These are phyloP conservation scores for Heliconius hewitsoni DNA, from an alignment of 1,140 invertebrate species.

Conservation along the genomic window DNA sequence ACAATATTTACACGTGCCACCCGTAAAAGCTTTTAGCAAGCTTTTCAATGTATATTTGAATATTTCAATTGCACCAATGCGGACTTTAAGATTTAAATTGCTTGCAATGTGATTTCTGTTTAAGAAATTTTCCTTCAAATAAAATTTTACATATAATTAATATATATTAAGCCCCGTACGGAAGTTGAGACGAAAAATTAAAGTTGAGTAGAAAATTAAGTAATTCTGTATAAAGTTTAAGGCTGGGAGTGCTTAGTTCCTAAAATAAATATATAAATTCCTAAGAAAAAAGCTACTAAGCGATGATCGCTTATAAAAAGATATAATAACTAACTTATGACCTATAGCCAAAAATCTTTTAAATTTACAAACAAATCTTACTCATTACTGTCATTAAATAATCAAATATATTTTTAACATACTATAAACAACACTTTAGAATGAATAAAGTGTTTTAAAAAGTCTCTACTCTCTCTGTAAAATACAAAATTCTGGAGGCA, in stretches of 20 bases:
- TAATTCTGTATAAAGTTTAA: background rate
- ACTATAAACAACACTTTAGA: too few species aligned
- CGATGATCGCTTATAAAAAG: too few species aligned
- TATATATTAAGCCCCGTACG: background rate
- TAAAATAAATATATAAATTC: background rate
- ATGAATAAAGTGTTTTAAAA: too few species aligned
- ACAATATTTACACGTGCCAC: background rate
- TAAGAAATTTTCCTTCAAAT: background rate
- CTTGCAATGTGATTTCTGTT: background rate
- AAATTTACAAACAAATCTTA: too few species aligned
- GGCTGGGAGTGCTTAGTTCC: too few species aligned
- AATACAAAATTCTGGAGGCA: too few species aligned
- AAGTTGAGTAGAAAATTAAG: background rate
- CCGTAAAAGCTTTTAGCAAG: background rate
- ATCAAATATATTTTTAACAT: too few species aligned
- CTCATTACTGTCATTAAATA: too few species aligned
- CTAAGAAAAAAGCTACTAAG: background rate
- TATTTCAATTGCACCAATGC: background rate
- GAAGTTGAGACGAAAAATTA: background rate
- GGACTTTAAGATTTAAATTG: background rate
- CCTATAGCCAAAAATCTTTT: too few species aligned
- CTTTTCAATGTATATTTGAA: constrained; percentile 4
- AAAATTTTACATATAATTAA: background rate
- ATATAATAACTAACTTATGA: too few species aligned
- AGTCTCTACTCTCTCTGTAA: too few species aligned